Base-by-base conservation (phyloP, 2,888 invertebrate genomes). In the Heliconius erato region DNA sequence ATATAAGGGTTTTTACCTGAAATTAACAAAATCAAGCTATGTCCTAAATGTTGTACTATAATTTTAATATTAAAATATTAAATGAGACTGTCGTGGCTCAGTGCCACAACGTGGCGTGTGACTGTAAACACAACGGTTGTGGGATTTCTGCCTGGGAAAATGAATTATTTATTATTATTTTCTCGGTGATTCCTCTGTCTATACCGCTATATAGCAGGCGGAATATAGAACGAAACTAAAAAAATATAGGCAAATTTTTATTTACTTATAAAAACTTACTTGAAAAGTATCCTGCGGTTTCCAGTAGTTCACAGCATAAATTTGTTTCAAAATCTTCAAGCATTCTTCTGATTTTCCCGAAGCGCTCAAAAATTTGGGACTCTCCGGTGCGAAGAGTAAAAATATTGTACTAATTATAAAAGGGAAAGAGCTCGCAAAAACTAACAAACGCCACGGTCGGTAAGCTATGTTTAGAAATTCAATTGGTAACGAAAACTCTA, bases 371-470 rank as follows among this genome's bases (percentile, higher is more conserved):
- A 97, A 98, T 91, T 98, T 98, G 0, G 98, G 98, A 85, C 98
- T 98, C 90, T 98, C 98, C 0, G 98, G 98, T 23, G 97, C 96
- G 72, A 95, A 94, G 12, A 96, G 89, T 23, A 97, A 92, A 23
- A 97, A 94, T 0, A 97, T 67, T 0, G 97, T 96, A 0, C 97
- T 96, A 0, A 97, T 77, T 0, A 97, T 88, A 87, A 97, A 97
- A 0, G 98, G 97, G 4, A 97, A 65, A 0, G 97, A 96, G 83
- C 97, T 96, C 0, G 97, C 91, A 0, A 97, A 95, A 3, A 98
- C 92, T 82, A 98, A 97, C 9, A 98, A 89, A 11, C 98, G 96
- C 98, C 98, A 98, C 0, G 98, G 97, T 63, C 97, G 96, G 89
- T 97, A 97, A 0, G 91, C 90, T 83, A 98, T 93, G 78, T 93